Evolutionary conservation across 2,888 invertebrate genomes (phyloP), one percentile per base, ranked within the genome.

Genomic region (Limnephilus auricula): DNA sequence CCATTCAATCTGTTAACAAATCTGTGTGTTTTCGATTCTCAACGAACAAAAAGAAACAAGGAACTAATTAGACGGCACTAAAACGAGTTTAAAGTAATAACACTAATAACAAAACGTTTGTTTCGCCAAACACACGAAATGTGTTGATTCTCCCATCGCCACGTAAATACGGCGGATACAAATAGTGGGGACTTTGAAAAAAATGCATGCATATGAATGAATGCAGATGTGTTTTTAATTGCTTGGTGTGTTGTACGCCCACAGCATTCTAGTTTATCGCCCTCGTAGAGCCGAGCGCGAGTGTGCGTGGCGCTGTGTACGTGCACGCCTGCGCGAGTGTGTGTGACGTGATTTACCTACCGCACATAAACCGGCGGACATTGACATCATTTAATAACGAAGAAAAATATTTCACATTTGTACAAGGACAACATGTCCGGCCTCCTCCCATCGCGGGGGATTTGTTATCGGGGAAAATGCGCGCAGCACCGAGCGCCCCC

Each of bases 211-310:
- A 90, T 90, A 90, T 50, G 86, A 91, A 90, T 86, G 90, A 91
- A 91, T 91, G 91, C 91, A 91, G 91, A 91, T 91, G 90, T 85
- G 91, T 87, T 90, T 91, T 91, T 91, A 91, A 91, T 91, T 91
- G 91, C 91, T 90, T 80, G 37, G 91, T 85, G 87, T 91, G 90
- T 90, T 31, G 37, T 30, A 79, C 82, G 90, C 87, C 91, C 90
- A 91, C 90, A 40, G 30, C 40, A 32, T 85, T 90, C 79, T 90
- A 85, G 79, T 90, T 79, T 90, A 90, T 90, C 85, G 90, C 85
- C 85, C 34, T 90, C 40, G 79, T 85, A 78, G 30, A 50, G 34
- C 84, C 40, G 50, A 0, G 84, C 9, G 37, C 40, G 10, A 2
- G 40, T 84, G 84, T 82, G n/a, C 18, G 65, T 37, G 84, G 25